phyloP scores from a whole-genome alignment of 2,888 invertebrate genomes.

The Caenorhabditis sp. region DNA sequence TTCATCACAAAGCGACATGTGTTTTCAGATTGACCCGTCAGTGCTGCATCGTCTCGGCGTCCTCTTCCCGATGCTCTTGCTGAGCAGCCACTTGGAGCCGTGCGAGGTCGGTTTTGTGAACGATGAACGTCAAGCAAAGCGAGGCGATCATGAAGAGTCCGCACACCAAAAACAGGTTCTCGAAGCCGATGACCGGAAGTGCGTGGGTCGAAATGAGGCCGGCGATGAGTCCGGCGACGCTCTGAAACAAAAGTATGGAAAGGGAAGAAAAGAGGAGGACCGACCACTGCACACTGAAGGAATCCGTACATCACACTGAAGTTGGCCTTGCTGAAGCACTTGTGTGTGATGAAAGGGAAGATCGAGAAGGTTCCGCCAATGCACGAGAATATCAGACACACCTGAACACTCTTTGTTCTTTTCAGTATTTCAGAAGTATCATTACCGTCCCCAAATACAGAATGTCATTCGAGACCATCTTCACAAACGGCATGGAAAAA shows the following conservation, averaged over 20 bases:
- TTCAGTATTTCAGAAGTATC: not conserved
- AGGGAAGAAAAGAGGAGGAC: not conserved
- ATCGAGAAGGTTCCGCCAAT: slow-evolving; percentile 76
- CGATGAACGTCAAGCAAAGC: slow-evolving; percentile 66
- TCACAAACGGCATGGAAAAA: slow-evolving; percentile 69
- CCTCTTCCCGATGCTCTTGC: slow-evolving; percentile 23
- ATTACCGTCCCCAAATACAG: slow-evolving; percentile 63
- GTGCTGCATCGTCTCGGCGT: slow-evolving; percentile 15
- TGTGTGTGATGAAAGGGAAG: slow-evolving; percentile 74
- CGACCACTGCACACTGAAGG: slow-evolving; percentile 72
- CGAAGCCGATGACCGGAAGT: slow-evolving; percentile 68
- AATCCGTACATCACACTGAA: slow-evolving; percentile 76
- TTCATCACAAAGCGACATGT: not conserved
- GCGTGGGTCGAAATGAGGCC: slow-evolving; percentile 72
- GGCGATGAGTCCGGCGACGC: slow-evolving; percentile 72
- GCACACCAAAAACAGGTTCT: slow-evolving; percentile 68
- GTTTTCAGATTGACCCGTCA: not conserved
- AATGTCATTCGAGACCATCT: slow-evolving; percentile 56
- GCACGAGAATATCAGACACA: slow-evolving; percentile 73
- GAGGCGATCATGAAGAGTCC: slow-evolving; percentile 69
- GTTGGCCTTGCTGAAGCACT: slow-evolving; percentile 73
- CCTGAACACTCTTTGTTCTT: slow-evolving; percentile 49
- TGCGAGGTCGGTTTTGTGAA: slow-evolving; percentile 65
- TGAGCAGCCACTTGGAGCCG: slow-evolving; percentile 13
- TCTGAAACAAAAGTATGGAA: slow-evolving; percentile 55